Evolutionary conservation across 1,140 invertebrate species (phyloP).

Genomic region (Belonocnema kinseyi): DNA sequence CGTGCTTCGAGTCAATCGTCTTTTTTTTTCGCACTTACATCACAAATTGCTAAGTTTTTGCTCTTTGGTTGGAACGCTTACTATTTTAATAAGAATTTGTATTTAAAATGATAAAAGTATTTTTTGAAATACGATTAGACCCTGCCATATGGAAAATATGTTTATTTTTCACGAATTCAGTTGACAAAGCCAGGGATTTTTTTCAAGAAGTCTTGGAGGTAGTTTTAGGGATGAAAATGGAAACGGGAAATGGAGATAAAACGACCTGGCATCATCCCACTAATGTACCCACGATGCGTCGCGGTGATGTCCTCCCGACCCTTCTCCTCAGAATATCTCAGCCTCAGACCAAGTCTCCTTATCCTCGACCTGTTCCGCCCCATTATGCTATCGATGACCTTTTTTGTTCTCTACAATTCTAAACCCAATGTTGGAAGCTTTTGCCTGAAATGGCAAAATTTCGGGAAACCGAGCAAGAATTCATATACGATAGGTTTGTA

Average conservation of each 20-base stretch:
- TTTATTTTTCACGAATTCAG: background rate
- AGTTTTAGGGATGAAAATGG: background rate
- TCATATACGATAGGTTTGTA: background rate
- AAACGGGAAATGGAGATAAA: constrained; percentile 34
- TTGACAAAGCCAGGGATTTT: background rate
- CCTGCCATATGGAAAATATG: background rate
- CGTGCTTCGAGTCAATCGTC: too few relatives aligned
- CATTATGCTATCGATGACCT: constrained; percentile 47
- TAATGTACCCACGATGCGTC: constrained; percentile 46
- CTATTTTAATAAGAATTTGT: too few relatives aligned
- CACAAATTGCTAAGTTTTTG: too few relatives aligned
- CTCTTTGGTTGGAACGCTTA: too few relatives aligned
- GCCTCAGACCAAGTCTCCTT: constrained; percentile 40
- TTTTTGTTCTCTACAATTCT: constrained; percentile 8
- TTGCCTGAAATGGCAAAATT: background rate
- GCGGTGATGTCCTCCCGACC: constrained; percentile 39
- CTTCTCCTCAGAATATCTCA: background rate
- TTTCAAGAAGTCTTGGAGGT: background rate
- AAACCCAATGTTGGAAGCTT: background rate
- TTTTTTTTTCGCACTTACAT: too few relatives aligned
- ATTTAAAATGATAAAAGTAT: too few relatives aligned
- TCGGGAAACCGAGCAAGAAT: background rate
- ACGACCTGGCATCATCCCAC: constrained; percentile 48
- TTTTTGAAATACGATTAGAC: too few relatives aligned
- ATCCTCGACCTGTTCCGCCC: constrained; percentile 41